phyloP scores from a whole-genome alignment of 1,140 invertebrate species.

The Cardiocondyla obscurior region DNA sequence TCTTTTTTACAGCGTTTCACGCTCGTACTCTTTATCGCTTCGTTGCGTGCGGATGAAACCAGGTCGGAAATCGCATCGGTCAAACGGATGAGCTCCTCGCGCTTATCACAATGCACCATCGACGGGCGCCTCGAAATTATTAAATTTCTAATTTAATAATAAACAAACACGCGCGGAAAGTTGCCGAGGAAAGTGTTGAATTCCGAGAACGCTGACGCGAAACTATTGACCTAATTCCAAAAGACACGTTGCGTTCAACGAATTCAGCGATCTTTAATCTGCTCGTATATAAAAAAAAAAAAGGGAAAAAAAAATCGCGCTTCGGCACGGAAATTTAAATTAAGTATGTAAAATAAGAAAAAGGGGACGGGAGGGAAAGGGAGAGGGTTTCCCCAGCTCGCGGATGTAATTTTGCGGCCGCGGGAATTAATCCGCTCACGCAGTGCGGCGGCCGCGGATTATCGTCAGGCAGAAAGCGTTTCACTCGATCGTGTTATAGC shows the following conservation, averaged over 20 bases:
- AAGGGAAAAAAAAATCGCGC: background rate
- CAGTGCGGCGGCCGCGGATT: background rate
- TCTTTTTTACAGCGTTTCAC: background rate
- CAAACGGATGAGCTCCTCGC: background rate
- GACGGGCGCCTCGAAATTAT: background rate
- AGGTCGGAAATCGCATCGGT: background rate
- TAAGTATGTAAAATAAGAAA: background rate
- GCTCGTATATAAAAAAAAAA: too few relatives aligned
- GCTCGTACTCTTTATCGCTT: background rate
- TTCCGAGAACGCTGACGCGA: background rate
- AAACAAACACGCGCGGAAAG: background rate
- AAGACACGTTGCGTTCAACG: slow-evolving; percentile 6
- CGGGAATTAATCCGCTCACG: slow-evolving; percentile 29
- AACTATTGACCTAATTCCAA: slow-evolving; percentile 14
- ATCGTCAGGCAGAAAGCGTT: slow-evolving; percentile 30
- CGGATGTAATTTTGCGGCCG: slow-evolving; percentile 5
- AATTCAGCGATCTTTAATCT: background rate
- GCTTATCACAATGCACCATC: background rate
- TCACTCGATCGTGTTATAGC: slow-evolving; percentile 38
- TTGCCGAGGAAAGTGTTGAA: background rate
- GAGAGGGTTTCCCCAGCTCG: background rate
- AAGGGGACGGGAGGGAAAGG: background rate
- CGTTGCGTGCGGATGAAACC: background rate
- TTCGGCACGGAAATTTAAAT: background rate
- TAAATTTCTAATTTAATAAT: slow-evolving; percentile 1